Conservation (phyloP, 1,140 invertebrate genomes). For the Hypothenemus hampei region DNA sequence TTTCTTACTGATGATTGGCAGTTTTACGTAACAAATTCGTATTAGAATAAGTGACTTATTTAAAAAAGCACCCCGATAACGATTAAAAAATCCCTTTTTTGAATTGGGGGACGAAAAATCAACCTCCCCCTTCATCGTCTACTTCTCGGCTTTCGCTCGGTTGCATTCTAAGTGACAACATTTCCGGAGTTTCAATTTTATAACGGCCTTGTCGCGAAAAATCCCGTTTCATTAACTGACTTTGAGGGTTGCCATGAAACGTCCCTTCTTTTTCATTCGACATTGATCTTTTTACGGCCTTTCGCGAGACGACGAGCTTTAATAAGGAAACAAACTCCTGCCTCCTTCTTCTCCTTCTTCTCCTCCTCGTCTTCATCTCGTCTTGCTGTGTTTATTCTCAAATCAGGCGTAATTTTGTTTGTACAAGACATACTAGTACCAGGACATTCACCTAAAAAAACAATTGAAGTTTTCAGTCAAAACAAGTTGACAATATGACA, state of each 20-base stretch:
- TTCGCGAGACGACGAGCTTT: too few relatives aligned
- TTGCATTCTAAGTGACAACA: slow-evolving; percentile 32
- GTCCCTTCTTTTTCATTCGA: slow-evolving; percentile 16
- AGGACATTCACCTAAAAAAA: too few relatives aligned
- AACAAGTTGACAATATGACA: too few relatives aligned
- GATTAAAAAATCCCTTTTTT: slow-evolving; percentile 31
- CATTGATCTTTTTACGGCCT: slow-evolving; percentile 34
- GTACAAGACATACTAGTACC: too few relatives aligned
- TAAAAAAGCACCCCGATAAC: slow-evolving; percentile 23
- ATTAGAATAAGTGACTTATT: slow-evolving; percentile 32
- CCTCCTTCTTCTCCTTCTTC: too few relatives aligned
- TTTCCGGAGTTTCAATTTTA: slow-evolving; percentile 34
- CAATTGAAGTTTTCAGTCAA: too few relatives aligned
- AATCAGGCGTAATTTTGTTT: too few relatives aligned
- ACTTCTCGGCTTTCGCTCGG: slow-evolving; percentile 19
- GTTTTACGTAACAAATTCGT: slow-evolving; percentile 24
- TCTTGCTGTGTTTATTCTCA: too few relatives aligned
- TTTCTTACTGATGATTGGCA: too few relatives aligned
- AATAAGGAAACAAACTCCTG: too few relatives aligned
- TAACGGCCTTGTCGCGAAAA: slow-evolving; percentile 40
- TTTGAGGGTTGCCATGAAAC: slow-evolving; percentile 39
- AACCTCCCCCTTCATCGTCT: too few relatives aligned
- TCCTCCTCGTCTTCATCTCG: too few relatives aligned
- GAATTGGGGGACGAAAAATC: slow-evolving; percentile 9
- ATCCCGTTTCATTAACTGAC: slow-evolving; percentile 44